These are phyloP conservation scores for Salarias fasciatus DNA, from an alignment of 2,797 vertebrate species.

Conservation along the genomic window DNA sequence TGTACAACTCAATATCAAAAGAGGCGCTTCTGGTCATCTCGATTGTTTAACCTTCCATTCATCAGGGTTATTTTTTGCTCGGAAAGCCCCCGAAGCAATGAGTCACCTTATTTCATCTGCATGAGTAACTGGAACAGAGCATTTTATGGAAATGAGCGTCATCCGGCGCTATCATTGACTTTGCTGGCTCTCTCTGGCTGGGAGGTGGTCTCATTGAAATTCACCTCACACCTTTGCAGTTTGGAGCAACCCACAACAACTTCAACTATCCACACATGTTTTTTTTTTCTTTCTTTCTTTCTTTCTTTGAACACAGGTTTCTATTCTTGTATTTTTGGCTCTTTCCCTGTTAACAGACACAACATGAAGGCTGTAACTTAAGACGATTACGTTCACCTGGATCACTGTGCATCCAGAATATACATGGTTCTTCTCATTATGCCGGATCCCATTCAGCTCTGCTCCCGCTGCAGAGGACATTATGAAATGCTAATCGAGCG, in stretches of 20 bases:
- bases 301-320: conserved; percentile 20
- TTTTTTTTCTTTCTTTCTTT: too few relatives aligned
- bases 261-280: conserved; percentile 21
- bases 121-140: conserved; percentile 61
- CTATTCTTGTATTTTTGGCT: conserved; percentile 4
- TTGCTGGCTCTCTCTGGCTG: conserved; percentile 58
- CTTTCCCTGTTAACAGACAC: conserved; percentile 2
- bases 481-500: neutral
- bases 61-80: conserved; percentile 61
- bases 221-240: conserved; percentile 53
- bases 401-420: conserved; percentile 7
- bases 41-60: conserved; percentile 58
- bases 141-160: conserved; percentile 71
- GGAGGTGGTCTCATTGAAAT: conserved; percentile 73
- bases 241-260: conserved; percentile 32
- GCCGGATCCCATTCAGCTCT: neutral
- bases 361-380: conserved; percentile 3
- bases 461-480: neutral
- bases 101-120: conserved; percentile 63
- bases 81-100: conserved; percentile 52
- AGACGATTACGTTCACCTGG: neutral
- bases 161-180: conserved; percentile 65
- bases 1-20: conserved; percentile 1
- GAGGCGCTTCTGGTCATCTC: conserved; percentile 18
- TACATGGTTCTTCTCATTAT: conserved; percentile 1